phyloP scores from a whole-genome alignment of 2,113 vertebrate species.

The Xiphias gladius region DNA sequence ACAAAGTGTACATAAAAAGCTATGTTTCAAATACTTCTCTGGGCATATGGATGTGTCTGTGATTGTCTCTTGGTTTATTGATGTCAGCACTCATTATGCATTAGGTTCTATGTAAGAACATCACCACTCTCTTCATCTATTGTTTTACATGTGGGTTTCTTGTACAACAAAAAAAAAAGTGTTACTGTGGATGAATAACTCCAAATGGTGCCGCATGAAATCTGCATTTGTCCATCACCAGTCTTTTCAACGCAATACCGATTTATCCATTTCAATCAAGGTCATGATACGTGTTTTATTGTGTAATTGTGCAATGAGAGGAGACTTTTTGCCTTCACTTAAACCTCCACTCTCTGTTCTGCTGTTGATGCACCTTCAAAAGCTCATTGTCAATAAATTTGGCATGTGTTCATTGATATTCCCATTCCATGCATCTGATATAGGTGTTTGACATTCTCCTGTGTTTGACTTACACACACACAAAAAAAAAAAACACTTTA shows the following conservation, averaged over 20 bases:
- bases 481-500: slow-evolving; percentile 43
- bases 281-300: slow-evolving; percentile 60
- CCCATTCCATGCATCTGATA: slow-evolving; percentile 54
- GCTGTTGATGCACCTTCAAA: slow-evolving; percentile 56
- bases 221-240: slow-evolving; percentile 64
- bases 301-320: slow-evolving; percentile 60
- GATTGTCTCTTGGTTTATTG: slow-evolving; percentile 77
- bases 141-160: slow-evolving; percentile 72
- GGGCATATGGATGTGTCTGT: slow-evolving; percentile 81
- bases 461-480: slow-evolving; percentile 63
- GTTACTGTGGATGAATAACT: slow-evolving; percentile 64
- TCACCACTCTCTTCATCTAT: slow-evolving; percentile 41
- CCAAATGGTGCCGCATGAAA: slow-evolving; percentile 74
- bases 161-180: slow-evolving; percentile 65
- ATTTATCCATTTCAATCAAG: slow-evolving; percentile 51
- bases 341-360: slow-evolving; percentile 60
- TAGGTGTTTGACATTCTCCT: slow-evolving; percentile 62
- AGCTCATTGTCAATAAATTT: slow-evolving; percentile 49
- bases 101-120: slow-evolving; percentile 57
- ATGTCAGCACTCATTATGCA: slow-evolving; percentile 76
- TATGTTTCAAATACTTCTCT: slow-evolving; percentile 82
- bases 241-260: slow-evolving; percentile 58
- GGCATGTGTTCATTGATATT: slow-evolving; percentile 65
- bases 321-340: slow-evolving; percentile 61
- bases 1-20: slow-evolving; percentile 85